Percentiles rank a stretch among this genome's conserved stretches.
Conservation (phyloP, 2,888 invertebrate genomes). For the Macrophya annulata region DNA sequence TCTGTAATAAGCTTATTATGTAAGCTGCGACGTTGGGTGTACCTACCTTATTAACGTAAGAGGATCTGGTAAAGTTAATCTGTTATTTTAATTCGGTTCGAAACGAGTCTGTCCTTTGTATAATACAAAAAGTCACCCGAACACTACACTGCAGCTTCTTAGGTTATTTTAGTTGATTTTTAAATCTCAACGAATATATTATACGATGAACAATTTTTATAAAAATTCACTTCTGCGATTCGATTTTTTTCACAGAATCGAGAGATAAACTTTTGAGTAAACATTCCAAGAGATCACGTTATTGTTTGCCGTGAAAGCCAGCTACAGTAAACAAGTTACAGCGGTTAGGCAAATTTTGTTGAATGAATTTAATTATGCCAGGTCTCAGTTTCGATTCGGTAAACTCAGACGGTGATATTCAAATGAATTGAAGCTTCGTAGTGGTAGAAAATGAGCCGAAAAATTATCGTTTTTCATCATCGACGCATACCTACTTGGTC, state of each 20-base stretch:
- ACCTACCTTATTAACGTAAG: conserved; percentile 17
- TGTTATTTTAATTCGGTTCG: conserved; percentile 11
- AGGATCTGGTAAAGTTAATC: conserved; percentile 27
- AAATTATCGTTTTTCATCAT: too few species aligned
- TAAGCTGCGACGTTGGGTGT: neutral
- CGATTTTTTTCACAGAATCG: neutral
- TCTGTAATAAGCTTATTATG: conserved; percentile 26
- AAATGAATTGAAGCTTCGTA: conserved; percentile 9
- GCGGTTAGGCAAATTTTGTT: conserved; percentile 35
- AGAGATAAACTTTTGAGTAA: conserved; percentile 11
- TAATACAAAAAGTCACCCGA: conserved; percentile 9
- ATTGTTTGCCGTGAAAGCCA: conserved; percentile 15
- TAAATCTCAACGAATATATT: conserved; percentile 1
- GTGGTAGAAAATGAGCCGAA: neutral
- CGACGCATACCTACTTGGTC: neutral
- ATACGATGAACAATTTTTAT: neutral
- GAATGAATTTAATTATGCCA: conserved; percentile 41
- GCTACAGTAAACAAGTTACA: conserved; percentile 23
- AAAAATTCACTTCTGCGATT: conserved; percentile 7
- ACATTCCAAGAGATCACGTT: conserved; percentile 21
- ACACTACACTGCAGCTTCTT: neutral
- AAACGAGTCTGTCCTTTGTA: conserved; percentile 4
- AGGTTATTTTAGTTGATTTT: neutral
- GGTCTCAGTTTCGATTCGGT: conserved; percentile 5
- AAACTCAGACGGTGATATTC: neutral